Conservation (phyloP, 2,113 vertebrate species). For the Engystomops pustulosus region DNA sequence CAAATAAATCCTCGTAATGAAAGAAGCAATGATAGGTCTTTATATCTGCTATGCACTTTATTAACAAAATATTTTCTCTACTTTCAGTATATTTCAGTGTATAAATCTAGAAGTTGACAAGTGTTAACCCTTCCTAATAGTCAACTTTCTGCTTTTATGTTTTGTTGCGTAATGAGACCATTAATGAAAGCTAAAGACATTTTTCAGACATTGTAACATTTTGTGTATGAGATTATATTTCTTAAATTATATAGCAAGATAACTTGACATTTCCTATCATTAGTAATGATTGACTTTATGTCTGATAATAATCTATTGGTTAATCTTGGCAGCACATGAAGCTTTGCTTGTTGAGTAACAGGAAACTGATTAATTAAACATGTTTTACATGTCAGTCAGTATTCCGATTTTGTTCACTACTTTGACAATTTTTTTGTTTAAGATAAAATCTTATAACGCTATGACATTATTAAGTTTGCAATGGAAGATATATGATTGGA, state of each 20-base stretch:
- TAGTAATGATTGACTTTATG: constrained; percentile 23
- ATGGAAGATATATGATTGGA: no score
- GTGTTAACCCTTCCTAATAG: background rate
- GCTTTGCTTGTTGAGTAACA: background rate
- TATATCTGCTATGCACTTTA: constrained; percentile 22
- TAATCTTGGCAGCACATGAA: background rate
- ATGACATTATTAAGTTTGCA: no score
- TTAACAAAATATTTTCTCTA: constrained; percentile 4
- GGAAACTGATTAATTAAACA: background rate
- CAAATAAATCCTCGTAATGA: constrained; percentile 77
- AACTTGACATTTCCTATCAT: background rate
- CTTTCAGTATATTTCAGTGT: constrained; percentile 28
- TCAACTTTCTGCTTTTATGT: background rate
- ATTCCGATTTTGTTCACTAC: background rate
- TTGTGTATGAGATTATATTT: background rate
- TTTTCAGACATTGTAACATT: background rate
- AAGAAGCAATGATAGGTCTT: constrained; percentile 56
- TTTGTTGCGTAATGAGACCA: no score
- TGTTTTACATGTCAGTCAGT: background rate
- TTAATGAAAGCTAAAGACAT: background rate
- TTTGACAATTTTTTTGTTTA: background rate
- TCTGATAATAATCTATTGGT: background rate
- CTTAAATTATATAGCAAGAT: background rate
- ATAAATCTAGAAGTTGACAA: background rate
- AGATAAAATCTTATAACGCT: background rate